Conservation (phyloP, 2,113 vertebrate genomes). For the Chionodraco myersi region DNA sequence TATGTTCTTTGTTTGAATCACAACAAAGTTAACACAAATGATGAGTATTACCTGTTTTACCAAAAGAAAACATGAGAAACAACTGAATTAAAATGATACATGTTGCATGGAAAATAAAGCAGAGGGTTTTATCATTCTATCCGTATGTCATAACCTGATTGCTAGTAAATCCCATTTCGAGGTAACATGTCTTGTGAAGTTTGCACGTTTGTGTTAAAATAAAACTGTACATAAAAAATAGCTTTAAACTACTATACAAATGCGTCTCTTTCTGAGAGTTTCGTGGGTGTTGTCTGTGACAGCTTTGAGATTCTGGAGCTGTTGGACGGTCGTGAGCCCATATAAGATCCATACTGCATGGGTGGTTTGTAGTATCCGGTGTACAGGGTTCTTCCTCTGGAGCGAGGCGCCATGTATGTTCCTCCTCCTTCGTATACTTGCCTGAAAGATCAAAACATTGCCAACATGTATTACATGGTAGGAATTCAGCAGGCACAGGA, state of each 20-base stretch:
- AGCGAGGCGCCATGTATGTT: slow-evolving; percentile 54
- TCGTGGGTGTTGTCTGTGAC: slow-evolving; percentile 57
- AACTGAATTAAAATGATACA: background rate
- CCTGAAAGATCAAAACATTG: slow-evolving; percentile 23
- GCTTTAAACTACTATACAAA: slow-evolving; percentile 72
- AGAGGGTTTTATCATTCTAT: background rate
- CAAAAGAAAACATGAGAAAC: slow-evolving; percentile 2
- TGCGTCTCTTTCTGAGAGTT: slow-evolving; percentile 73
- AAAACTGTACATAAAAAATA: background rate
- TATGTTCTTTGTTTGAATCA: slow-evolving; percentile 17
- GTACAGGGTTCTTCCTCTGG: slow-evolving; percentile 58
- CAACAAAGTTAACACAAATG: background rate
- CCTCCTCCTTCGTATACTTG: slow-evolving; percentile 34
- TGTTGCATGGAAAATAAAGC: background rate
- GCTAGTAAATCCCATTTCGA: background rate
- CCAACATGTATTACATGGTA: background rate
- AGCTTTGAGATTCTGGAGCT: slow-evolving; percentile 69
- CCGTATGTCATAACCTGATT: background rate
- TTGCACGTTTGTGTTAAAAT: background rate
- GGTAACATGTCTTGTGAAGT: too few species aligned
- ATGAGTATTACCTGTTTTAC: background rate
- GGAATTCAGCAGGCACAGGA: background rate
- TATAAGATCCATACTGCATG: slow-evolving; percentile 52
- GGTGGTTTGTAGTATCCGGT: slow-evolving; percentile 65
- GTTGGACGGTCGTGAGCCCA: slow-evolving; percentile 45